phyloP scores from a whole-genome alignment of 2,797 vertebrate genomes.

The Molothrus aeneus region DNA sequence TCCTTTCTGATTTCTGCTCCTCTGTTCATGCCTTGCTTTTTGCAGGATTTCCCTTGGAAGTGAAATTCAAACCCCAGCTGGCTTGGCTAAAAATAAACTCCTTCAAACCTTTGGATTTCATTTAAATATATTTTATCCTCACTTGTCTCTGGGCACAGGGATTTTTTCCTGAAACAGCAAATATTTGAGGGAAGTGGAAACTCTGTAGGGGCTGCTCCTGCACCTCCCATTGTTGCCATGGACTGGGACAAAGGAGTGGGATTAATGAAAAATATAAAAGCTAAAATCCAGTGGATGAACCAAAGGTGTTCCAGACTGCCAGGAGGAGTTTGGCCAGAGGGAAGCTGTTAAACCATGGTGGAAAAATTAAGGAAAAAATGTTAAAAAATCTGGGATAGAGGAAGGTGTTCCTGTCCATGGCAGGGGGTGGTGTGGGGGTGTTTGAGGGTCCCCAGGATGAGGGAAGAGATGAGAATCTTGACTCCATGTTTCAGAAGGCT shows the following conservation, averaged over 20 bases:
- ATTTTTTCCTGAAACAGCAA: neutral
- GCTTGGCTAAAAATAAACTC: slow-evolving; percentile 16
- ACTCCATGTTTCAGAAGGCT: no score
- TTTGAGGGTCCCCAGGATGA: no score
- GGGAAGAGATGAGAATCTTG: no score
- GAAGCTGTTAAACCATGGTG: neutral
- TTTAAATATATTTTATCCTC: neutral
- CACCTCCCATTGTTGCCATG: rapidly evolving
- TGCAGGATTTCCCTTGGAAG: slow-evolving; percentile 19
- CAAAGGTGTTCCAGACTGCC: rapidly evolving
- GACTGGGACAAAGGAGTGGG: rapidly evolving
- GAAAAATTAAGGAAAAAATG: neutral
- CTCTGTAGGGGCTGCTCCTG: neutral
- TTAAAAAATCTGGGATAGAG: neutral
- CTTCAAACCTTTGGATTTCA: neutral
- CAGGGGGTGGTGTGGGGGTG: neutral
- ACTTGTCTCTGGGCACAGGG: neutral
- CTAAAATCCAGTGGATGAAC: neutral
- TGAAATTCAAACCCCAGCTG: neutral
- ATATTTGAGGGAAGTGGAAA: neutral
- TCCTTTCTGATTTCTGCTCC: neutral
- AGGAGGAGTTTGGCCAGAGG: neutral
- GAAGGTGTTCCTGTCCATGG: neutral
- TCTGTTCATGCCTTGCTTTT: neutral
- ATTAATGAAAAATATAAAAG: neutral